These are phyloP conservation scores for Perithous albicinctus DNA, from an alignment of 2,888 invertebrate genomes.

Conservation along the genomic window DNA sequence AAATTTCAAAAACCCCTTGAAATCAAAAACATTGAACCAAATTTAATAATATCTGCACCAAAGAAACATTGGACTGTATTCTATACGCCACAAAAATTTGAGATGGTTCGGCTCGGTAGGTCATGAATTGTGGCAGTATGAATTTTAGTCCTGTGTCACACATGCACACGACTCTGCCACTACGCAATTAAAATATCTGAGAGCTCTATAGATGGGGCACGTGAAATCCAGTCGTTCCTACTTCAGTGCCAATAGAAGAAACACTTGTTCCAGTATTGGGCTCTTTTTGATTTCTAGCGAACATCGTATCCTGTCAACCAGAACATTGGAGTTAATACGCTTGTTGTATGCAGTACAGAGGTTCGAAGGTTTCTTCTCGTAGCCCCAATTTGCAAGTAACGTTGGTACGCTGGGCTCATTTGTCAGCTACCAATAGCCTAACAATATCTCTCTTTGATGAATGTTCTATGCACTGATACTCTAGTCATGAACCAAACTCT, in stretches of 20 bases:
- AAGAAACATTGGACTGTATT: too few species aligned
- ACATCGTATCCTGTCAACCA: constrained; percentile 73
- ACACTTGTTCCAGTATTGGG: constrained; percentile 55
- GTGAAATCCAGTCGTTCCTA: constrained; percentile 61
- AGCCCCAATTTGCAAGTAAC: constrained; percentile 81
- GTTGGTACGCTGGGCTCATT: neutral
- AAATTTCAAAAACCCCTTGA: too few species aligned
- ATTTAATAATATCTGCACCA: neutral
- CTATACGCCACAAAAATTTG: neutral
- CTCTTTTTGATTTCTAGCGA: constrained; percentile 42
- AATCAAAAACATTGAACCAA: too few species aligned
- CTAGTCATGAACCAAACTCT: constrained; percentile 1
- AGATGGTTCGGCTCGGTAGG: too few species aligned
- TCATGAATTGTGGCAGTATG: too few species aligned
- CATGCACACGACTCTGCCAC: too few species aligned
- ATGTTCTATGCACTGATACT: constrained; percentile 35
- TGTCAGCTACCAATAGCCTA: constrained; percentile 10
- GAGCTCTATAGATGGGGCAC: constrained; percentile 2
- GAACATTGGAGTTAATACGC: constrained; percentile 68
- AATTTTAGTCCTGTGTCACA: too few species aligned
- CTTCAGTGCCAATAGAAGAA: constrained; percentile 62
- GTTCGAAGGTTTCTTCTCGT: constrained; percentile 77
- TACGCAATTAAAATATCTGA: constrained; percentile 55
- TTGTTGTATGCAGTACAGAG: constrained; percentile 14
- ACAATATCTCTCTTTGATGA: constrained; percentile 33